A percentile compares a stretch with the other conserved stretches of the same genome.
These are phyloP conservation scores for Gobionotothen gibberifrons DNA, from an alignment of 2,797 vertebrate genomes.

Conservation along the genomic window DNA sequence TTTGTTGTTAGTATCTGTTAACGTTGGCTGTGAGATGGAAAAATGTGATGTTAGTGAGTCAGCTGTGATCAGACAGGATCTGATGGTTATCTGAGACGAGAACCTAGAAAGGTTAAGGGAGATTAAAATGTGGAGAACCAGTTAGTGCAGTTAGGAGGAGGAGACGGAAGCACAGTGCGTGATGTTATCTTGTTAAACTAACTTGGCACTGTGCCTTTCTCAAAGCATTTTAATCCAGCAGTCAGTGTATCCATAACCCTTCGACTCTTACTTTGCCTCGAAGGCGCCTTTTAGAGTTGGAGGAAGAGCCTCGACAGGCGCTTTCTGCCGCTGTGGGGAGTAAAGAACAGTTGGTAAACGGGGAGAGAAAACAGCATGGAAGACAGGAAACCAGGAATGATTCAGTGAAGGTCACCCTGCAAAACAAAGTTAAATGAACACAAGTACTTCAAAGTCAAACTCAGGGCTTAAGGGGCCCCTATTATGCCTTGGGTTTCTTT, in stretches of 20 bases:
- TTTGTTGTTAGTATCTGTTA: neutral
- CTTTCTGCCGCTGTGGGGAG: constrained; percentile 60
- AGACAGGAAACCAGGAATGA: constrained; percentile 17
- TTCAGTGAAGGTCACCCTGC: neutral
- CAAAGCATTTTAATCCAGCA: constrained; percentile 4
- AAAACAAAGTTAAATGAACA: neutral
- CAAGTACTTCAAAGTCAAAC: neutral
- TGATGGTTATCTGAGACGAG: constrained; percentile 28
- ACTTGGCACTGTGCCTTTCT: constrained; percentile 15
- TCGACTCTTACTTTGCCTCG: constrained; percentile 74
- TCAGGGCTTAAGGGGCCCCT: neutral
- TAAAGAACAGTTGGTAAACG: constrained; percentile 38
- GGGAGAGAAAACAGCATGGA: constrained; percentile 19
- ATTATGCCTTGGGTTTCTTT: too few species aligned
- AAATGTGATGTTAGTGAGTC: constrained; percentile 34
- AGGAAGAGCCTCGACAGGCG: constrained; percentile 71
- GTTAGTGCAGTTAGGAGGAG: constrained; percentile 11
- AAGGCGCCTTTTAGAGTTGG: constrained; percentile 72
- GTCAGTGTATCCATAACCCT: constrained; percentile 13
- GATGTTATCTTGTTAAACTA: neutral
- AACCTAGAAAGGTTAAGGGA: constrained; percentile 14
- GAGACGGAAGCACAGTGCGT: constrained; percentile 1
- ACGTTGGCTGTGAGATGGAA: constrained; percentile 23
- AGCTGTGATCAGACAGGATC: constrained; percentile 3
- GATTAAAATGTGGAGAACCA: neutral